A percentile compares a stretch with the other conserved stretches of the same genome.
phyloP scores from a whole-genome alignment of 2,797 vertebrate genomes.

The Sandelia bainsii region DNA sequence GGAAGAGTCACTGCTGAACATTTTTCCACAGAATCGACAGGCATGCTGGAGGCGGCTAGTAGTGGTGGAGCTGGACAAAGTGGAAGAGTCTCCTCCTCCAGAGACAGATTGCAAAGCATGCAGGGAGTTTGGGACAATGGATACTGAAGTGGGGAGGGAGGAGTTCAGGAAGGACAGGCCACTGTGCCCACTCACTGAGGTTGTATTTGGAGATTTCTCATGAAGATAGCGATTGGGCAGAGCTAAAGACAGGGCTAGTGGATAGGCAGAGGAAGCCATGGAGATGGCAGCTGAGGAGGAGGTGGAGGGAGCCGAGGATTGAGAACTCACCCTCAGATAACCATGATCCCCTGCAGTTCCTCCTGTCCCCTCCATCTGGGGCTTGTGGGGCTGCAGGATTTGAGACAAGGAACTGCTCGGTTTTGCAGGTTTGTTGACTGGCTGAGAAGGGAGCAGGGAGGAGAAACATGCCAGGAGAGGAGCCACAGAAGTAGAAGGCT shows the following conservation, averaged over 20 bases:
- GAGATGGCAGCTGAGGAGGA: constrained; percentile 71
- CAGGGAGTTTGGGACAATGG: constrained; percentile 70
- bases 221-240: constrained; percentile 81
- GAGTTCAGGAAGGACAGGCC: constrained; percentile 75
- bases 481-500: constrained; percentile 75
- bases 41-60: constrained; percentile 82
- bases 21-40: constrained; percentile 92
- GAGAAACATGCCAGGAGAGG: constrained; percentile 86
- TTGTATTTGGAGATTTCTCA: constrained; percentile 82
- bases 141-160: constrained; percentile 68
- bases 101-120: constrained; percentile 64
- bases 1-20: constrained; percentile 92
- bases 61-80: constrained; percentile 51
- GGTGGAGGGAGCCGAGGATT: constrained; percentile 72
- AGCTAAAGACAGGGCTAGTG: constrained; percentile 79
- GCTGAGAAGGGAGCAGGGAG: constrained; percentile 81
- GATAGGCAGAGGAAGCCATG: constrained; percentile 75
- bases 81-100: constrained; percentile 58
- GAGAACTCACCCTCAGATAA: constrained; percentile 68
- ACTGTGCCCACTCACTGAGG: constrained; percentile 67
- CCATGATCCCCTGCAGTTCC: constrained; percentile 62
- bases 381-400: constrained; percentile 82
- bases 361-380: constrained; percentile 72
- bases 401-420: constrained; percentile 79
- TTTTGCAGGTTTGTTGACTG: constrained; percentile 76